Percentiles rank a stretch among this genome's conserved stretches.
phyloP scores from a whole-genome alignment of 2,888 invertebrate species.

The Arenicola marina region DNA sequence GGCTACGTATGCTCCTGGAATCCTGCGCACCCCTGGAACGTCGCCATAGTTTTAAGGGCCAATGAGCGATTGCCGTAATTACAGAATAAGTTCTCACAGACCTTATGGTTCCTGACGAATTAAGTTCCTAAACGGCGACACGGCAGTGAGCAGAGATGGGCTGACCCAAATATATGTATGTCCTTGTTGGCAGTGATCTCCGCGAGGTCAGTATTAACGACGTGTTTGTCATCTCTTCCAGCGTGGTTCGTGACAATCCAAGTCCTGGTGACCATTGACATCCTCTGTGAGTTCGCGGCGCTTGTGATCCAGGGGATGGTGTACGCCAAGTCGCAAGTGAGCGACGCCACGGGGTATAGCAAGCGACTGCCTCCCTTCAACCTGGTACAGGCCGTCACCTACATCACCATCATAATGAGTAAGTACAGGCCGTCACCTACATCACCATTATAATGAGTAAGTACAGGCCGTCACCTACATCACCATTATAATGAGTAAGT shows the following conservation, averaged over 20 bases:
- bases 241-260: constrained; percentile 4
- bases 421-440: constrained; percentile 7
- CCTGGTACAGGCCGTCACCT: constrained; percentile 21
- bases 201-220: no score
- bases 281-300: not conserved
- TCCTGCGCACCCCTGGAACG: no score
- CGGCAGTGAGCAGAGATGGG: no score
- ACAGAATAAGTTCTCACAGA: no score
- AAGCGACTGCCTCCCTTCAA: constrained; percentile 18
- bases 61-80: no score
- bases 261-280: not conserved
- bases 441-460: constrained; percentile 22
- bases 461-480: constrained; percentile 23
- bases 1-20: no score
- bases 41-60: no score
- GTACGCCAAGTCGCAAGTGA: not conserved
- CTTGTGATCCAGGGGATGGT: not conserved
- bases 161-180: no score
- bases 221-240: not conserved
- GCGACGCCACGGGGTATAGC: not conserved
- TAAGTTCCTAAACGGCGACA: no score
- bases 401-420: constrained; percentile 22
- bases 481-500: constrained; percentile 18
- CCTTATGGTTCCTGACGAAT: no score
- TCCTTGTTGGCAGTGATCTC: no score